Evolutionary conservation across 1,140 invertebrate genomes (phyloP), one percentile per base, ranked within the genome.

Genomic region (Cephus cinctus): DNA sequence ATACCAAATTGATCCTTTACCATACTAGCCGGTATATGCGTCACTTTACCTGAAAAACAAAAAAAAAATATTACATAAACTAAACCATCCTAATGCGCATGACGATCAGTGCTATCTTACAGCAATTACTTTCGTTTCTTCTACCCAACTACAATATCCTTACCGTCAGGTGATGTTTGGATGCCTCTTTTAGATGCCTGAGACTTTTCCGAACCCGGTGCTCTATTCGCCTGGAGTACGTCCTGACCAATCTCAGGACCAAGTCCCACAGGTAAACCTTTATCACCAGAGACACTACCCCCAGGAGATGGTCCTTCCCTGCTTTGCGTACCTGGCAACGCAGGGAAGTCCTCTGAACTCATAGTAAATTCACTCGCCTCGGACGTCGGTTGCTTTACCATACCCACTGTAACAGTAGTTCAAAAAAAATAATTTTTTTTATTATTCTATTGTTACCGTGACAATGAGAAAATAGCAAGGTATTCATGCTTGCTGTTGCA

Each of bases 1-100:
- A 99, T 98, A 53, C 97, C 97, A 78, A 98, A 99, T 80, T 99
- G 96, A 80, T 99, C 98, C 57, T 91, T 93, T 46, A 99, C 94
- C 96, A 99, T 99, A 71, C 90, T 92, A 42, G 86, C 84, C 35
- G 97, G 97, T 81, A 99, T 98, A 78, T 98, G 97, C 63, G 94
- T 95, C 54, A 99, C 94, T 78, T 90, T 89, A 53, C 88, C 88
- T 90, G 62, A 14, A 75, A 73, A 61, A n/a, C 56, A 47, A 56
- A 47, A 54, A 19, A n/a, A 22, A 43, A 44, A 23, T 19, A 48
- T 42, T 45, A 16, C 4, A 39, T 15, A 31, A 38, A 44, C 20
- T 9, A 45, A 40, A 40, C 35, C 31, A 36, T 57, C 44, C 32
- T 9, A 6, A 47, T 47, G 11, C n/a, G 15, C 3, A 16, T 11